phyloP scores from a whole-genome alignment of 1,140 invertebrate species.

The Chymomyza costata region DNA sequence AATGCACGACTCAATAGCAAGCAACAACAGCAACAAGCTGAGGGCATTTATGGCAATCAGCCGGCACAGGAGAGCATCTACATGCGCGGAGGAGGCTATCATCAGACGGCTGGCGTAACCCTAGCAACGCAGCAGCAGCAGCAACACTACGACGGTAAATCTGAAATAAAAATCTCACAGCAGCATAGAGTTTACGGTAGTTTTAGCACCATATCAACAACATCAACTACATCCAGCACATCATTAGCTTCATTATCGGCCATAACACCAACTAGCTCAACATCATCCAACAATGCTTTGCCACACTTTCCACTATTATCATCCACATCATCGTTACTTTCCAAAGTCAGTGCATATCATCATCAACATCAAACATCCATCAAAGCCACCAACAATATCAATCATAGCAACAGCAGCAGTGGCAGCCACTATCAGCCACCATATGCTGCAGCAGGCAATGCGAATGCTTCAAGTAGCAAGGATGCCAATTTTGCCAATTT shows the following conservation, averaged over 20 bases:
- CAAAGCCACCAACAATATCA: constrained; percentile 46
- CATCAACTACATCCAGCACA: constrained; percentile 31
- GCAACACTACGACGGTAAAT: constrained; percentile 75
- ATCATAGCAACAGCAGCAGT: constrained; percentile 35
- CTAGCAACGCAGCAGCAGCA: constrained; percentile 52
- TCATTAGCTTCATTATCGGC: constrained; percentile 10
- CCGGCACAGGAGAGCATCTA: constrained; percentile 38
- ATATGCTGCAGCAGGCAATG: constrained; percentile 28
- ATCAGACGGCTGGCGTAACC: constrained; percentile 46
- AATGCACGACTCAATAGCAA: constrained; percentile 71
- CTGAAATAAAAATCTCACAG: constrained; percentile 50
- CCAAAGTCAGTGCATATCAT: constrained; percentile 71
- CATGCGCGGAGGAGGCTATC: constrained; percentile 51
- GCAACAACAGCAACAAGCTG: constrained; percentile 49
- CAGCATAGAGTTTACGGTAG: constrained; percentile 72
- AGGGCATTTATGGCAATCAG: constrained; percentile 64
- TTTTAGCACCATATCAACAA: constrained; percentile 60
- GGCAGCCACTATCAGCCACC: constrained; percentile 59
- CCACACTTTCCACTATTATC: constrained; percentile 71
- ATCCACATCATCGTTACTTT: constrained; percentile 72
- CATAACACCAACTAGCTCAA: constrained; percentile 39
- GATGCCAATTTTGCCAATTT: constrained; percentile 57
- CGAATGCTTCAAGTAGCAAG: constrained; percentile 36
- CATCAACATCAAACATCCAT: constrained; percentile 11
- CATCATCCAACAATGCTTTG: constrained; percentile 57